These are phyloP conservation scores for Oryctolagus cuniculus DNA, from an alignment of 2,113 vertebrate species.

Conservation along the genomic window DNA sequence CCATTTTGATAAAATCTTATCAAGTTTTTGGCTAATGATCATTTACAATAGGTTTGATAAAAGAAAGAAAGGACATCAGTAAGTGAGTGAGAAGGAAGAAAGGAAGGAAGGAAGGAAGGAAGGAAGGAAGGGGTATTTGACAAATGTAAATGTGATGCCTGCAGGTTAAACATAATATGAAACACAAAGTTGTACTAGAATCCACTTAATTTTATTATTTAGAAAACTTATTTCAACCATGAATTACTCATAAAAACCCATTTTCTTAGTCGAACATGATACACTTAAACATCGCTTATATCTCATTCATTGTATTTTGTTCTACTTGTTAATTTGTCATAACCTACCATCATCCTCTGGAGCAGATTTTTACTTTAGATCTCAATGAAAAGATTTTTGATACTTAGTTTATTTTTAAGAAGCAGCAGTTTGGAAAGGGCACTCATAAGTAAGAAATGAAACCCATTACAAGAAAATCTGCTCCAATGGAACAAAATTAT, in stretches of 20 bases:
- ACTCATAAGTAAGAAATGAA: conserved; percentile 69
- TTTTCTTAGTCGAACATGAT: background rate
- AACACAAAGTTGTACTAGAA: conserved; percentile 18
- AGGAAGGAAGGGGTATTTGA: background rate
- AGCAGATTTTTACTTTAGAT: conserved; percentile 54
- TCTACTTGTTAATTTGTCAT: conserved; percentile 45
- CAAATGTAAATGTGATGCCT: background rate
- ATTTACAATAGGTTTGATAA: background rate
- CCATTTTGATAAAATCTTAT: background rate
- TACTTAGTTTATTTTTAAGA: conserved; percentile 45
- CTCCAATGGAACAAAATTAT: conserved; percentile 79
- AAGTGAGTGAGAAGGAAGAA: background rate
- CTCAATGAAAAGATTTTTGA: background rate
- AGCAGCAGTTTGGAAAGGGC: background rate
- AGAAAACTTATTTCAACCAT: conserved; percentile 5
- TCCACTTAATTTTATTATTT: background rate
- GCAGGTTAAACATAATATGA: background rate
- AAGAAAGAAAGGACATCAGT: too few relatives aligned
- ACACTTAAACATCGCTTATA: conserved; percentile 22
- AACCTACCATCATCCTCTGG: conserved; percentile 2
- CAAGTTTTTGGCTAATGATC: background rate
- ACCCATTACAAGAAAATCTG: conserved; percentile 79
- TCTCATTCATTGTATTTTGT: conserved; percentile 5
- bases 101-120: background rate
- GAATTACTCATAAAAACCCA: background rate